A percentile compares a stretch with the other conserved stretches of the same genome.
These are phyloP conservation scores for Stomatorhinus ivindoensis DNA, from an alignment of 2,113 vertebrate genomes.

Conservation along the genomic window DNA sequence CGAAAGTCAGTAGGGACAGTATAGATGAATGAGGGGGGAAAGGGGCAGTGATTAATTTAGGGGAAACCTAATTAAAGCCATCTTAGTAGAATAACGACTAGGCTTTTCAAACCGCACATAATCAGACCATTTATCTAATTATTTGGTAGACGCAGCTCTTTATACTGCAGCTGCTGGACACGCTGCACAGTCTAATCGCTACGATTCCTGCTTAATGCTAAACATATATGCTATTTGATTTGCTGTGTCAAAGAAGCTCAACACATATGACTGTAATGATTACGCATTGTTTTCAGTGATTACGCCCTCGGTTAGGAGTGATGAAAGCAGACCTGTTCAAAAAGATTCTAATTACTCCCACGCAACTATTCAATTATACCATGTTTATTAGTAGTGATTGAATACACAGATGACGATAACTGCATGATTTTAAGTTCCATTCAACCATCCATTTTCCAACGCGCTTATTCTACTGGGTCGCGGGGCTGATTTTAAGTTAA, in stretches of 20 bases:
- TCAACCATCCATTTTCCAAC: too few relatives aligned
- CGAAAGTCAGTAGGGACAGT: background rate
- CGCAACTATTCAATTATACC: background rate
- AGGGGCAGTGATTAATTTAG: background rate
- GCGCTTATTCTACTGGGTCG: too few relatives aligned
- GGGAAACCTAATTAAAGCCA: background rate
- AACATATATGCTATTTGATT: background rate
- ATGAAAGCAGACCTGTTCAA: background rate
- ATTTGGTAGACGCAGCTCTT: background rate
- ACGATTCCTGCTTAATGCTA: background rate
- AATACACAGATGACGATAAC: background rate
- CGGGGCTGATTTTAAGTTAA: background rate
- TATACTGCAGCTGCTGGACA: background rate
- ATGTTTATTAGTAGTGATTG: background rate
- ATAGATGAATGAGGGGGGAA: constrained; percentile 27
- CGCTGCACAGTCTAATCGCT: background rate
- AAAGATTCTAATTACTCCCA: background rate
- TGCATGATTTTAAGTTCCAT: background rate
- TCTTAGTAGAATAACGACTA: background rate
- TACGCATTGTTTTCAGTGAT: background rate
- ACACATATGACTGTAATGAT: background rate
- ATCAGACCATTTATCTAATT: background rate
- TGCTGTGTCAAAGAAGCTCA: background rate
- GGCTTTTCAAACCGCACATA: background rate
- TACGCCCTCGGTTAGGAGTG: background rate